phyloP scores from a whole-genome alignment of 2,888 invertebrate species.

The Mimachlamys varia region DNA sequence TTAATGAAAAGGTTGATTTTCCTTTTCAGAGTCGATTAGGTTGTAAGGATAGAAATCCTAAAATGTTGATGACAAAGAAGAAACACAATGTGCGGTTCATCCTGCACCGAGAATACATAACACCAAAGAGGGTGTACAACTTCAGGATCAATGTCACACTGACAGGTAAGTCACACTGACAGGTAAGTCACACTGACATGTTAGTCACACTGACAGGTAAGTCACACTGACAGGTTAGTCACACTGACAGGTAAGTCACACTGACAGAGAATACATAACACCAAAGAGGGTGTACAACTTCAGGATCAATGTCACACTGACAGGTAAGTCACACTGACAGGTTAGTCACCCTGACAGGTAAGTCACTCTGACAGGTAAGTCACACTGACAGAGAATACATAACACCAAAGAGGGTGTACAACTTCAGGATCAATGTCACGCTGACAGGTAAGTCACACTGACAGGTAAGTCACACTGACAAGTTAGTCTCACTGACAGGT shows the following conservation, averaged over 20 bases:
- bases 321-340: background rate
- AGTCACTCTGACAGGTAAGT: background rate
- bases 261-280: background rate
- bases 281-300: slow-evolving; percentile 2
- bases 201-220: background rate
- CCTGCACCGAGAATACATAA: background rate
- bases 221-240: background rate
- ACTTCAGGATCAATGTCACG: background rate
- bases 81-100: slow-evolving; percentile 5
- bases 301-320: slow-evolving; percentile 1
- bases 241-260: background rate
- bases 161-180: background rate
- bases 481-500: background rate
- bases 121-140: slow-evolving; percentile 25
- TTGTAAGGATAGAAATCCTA: slow-evolving; percentile 15
- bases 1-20: background rate
- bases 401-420: background rate
- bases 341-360: background rate
- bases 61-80: background rate
- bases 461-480: background rate
- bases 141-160: slow-evolving; percentile 21
- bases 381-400: background rate
- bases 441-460: background rate
- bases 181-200: background rate
- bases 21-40: background rate